These are phyloP conservation scores for Ammodytes dubius DNA, from an alignment of 2,113 vertebrate species.

Conservation along the genomic window DNA sequence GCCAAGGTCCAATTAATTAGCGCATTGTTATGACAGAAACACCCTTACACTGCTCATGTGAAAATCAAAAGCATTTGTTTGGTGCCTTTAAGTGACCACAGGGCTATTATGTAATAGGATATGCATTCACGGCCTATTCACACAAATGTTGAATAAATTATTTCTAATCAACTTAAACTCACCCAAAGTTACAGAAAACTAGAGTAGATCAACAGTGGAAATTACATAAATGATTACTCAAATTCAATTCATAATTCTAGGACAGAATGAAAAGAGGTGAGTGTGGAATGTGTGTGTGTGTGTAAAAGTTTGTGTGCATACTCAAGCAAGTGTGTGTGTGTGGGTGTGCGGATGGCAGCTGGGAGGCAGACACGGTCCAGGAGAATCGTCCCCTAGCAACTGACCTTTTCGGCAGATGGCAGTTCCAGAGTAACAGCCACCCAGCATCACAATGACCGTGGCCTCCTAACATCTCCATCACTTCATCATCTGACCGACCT, in stretches of 20 bases:
- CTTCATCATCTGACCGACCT: slow-evolving; percentile 74
- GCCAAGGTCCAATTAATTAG: slow-evolving; percentile 54
- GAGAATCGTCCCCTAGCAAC: slow-evolving; percentile 83
- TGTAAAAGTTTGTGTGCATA: slow-evolving; percentile 53
- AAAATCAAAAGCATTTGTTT: slow-evolving; percentile 62
- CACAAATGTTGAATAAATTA: slow-evolving; percentile 20
- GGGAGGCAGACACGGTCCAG: slow-evolving; percentile 85
- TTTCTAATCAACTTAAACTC: slow-evolving; percentile 34
- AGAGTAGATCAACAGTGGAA: slow-evolving; percentile 22
- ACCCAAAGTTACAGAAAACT: slow-evolving; percentile 43
- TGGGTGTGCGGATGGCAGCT: slow-evolving; percentile 83
- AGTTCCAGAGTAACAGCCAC: slow-evolving; percentile 84
- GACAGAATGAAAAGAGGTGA: slow-evolving; percentile 25
- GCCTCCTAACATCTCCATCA: slow-evolving; percentile 87
- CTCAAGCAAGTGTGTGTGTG: slow-evolving; percentile 47
- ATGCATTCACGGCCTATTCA: slow-evolving; percentile 47
- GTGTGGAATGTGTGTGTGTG: slow-evolving; percentile 28
- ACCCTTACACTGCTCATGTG: slow-evolving; percentile 48
- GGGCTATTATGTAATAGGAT: slow-evolving; percentile 48
- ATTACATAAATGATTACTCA: not conserved
- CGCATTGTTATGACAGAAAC: slow-evolving; percentile 56
- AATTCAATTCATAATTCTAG: slow-evolving; percentile 30
- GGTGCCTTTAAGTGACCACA: slow-evolving; percentile 55
- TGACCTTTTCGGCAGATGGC: slow-evolving; percentile 88
- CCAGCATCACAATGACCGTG: slow-evolving; percentile 82